These are phyloP conservation scores for Musca domestica DNA, from an alignment of 1,140 invertebrate species.

Conservation along the genomic window DNA sequence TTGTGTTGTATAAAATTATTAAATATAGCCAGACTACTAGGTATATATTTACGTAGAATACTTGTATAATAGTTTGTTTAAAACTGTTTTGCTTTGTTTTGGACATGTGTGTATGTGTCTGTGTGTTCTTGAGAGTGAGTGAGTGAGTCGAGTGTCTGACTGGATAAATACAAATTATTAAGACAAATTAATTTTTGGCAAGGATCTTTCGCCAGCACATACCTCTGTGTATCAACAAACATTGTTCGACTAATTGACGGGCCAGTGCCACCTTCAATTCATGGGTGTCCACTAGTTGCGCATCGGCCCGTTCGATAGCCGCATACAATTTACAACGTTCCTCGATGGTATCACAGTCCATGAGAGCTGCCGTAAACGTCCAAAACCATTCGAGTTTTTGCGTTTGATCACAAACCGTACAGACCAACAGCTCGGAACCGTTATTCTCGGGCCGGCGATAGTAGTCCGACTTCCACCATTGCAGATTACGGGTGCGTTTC, in stretches of 20 bases:
- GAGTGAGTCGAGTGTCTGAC: no score
- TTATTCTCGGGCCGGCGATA: slow-evolving; percentile 37
- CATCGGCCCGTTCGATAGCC: slow-evolving; percentile 37
- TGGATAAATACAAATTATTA: no score
- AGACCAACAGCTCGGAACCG: slow-evolving; percentile 38
- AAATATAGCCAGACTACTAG: no score
- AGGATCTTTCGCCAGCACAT: slow-evolving; percentile 10
- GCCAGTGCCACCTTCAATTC: slow-evolving; percentile 39
- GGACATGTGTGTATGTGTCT: no score
- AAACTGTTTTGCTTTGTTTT: no score
- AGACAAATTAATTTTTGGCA: no score
- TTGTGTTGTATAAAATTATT: no score
- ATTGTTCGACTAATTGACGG: slow-evolving; percentile 37
- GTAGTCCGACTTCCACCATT: slow-evolving; percentile 40
- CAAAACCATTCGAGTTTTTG: slow-evolving; percentile 45
- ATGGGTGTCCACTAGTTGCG: slow-evolving; percentile 37
- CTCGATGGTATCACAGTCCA: slow-evolving; percentile 40
- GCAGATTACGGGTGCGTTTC: slow-evolving; percentile 36
- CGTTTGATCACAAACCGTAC: slow-evolving; percentile 34
- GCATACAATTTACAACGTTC: slow-evolving; percentile 43
- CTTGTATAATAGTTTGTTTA: no score
- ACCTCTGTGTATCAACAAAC: slow-evolving; percentile 41
- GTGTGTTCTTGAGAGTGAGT: no score
- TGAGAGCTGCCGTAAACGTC: slow-evolving; percentile 36
- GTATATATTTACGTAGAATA: no score